Evolutionary conservation across 1,140 invertebrate genomes (phyloP).

Genomic region (Hormaphis cornu): DNA sequence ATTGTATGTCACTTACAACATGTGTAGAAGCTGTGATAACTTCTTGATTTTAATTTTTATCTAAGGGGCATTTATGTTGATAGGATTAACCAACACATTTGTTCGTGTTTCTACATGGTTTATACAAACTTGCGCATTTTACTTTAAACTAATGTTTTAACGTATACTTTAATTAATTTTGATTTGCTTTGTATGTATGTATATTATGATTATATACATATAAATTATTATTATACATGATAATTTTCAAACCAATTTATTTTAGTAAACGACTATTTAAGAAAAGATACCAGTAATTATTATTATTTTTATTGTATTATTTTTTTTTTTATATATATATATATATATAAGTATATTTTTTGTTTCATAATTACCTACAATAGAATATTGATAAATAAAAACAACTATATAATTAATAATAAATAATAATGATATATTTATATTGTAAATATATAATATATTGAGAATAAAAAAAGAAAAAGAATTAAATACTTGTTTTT

Average conservation of each 20-base stretch:
- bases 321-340: not conserved
- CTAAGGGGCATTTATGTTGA: constrained; percentile 19
- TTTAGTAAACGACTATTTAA: constrained; percentile 5
- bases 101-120: not conserved
- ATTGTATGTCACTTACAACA: constrained; percentile 1
- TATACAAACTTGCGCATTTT: not conserved
- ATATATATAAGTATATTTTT: not conserved
- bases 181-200: constrained; percentile 5
- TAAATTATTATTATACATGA: too few relatives aligned
- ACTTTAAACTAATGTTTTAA: not conserved
- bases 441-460: not conserved
- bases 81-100: not conserved
- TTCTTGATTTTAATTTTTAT: constrained; percentile 25
- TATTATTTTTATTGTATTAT: not conserved
- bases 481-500: not conserved
- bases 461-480: not conserved
- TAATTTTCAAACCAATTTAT: not conserved
- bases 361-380: not conserved
- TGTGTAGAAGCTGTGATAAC: constrained; percentile 28
- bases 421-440: not conserved
- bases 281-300: constrained; percentile 1
- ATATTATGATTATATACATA: too few relatives aligned
- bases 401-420: not conserved
- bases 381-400: constrained; percentile 5
- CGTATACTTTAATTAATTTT: not conserved